phyloP scores from a whole-genome alignment of 1,140 invertebrate species.

The Bombus cullumanus region DNA sequence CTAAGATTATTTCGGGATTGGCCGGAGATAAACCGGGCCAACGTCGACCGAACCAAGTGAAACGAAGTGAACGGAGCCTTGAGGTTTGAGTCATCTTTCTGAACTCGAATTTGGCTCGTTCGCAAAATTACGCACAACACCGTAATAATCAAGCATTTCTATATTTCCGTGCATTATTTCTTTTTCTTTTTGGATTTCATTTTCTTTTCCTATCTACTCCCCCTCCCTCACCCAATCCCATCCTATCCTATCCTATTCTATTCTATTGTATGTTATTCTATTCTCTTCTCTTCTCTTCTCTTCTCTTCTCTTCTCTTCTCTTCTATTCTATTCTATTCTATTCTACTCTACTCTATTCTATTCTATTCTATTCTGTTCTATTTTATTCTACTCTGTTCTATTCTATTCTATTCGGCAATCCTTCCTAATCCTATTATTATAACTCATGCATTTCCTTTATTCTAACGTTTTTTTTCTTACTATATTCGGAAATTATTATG shows the following conservation, averaged over 20 bases:
- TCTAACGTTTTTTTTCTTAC: too few relatives aligned
- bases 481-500: too few relatives aligned
- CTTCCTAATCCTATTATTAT: too few relatives aligned
- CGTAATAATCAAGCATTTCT: slow-evolving; percentile 46
- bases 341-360: too few relatives aligned
- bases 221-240: rapidly evolving
- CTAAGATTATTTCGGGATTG: slow-evolving; percentile 77
- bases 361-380: too few relatives aligned
- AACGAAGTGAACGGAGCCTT: slow-evolving; percentile 67
- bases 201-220: not conserved
- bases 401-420: too few relatives aligned
- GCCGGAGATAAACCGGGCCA: slow-evolving; percentile 77
- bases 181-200: not conserved
- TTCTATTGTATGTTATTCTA: too few relatives aligned
- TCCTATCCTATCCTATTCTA: not conserved
- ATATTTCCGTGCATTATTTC: not conserved
- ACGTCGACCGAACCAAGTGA: slow-evolving; percentile 66
- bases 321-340: too few relatives aligned
- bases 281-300: too few relatives aligned
- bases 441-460: too few relatives aligned
- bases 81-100: slow-evolving; percentile 73
- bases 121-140: slow-evolving; percentile 59
- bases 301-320: not conserved
- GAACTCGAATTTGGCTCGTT: slow-evolving; percentile 54
- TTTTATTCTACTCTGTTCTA: too few relatives aligned